Evolutionary conservation across 2,888 invertebrate genomes (phyloP).

Genomic region (Leptodirus hochenwartii): DNA sequence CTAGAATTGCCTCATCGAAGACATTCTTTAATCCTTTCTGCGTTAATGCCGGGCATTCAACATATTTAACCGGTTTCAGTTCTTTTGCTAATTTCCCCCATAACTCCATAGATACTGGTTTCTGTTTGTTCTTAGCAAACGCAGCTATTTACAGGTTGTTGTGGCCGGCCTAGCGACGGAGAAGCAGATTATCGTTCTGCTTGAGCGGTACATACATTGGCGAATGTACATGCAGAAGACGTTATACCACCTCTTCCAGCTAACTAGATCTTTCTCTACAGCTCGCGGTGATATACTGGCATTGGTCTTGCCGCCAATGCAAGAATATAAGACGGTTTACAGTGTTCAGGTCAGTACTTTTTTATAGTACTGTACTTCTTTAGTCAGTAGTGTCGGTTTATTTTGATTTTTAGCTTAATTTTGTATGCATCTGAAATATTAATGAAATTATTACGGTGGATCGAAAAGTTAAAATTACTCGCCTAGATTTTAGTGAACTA

Average conservation of each 20-base stretch:
- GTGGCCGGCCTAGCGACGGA: slow-evolving; percentile 22
- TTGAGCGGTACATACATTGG: slow-evolving; percentile 36
- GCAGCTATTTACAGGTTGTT: slow-evolving; percentile 13
- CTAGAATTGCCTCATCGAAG: slow-evolving; percentile 97
- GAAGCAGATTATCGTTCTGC: slow-evolving; percentile 29
- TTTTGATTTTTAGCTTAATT: no score
- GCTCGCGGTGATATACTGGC: slow-evolving; percentile 43
- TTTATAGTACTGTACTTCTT: no score
- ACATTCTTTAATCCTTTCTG: slow-evolving; percentile 99
- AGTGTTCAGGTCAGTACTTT: no score
- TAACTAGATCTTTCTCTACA: slow-evolving; percentile 26
- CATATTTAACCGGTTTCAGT: slow-evolving; percentile 97
- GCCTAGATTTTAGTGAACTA: no score
- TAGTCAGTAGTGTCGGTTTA: no score
- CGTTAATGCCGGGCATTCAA: slow-evolving; percentile 96
- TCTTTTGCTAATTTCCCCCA: slow-evolving; percentile 97
- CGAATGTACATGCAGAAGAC: slow-evolving; percentile 46
- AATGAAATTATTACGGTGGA: no score
- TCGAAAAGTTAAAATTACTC: no score
- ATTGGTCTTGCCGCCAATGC: slow-evolving; percentile 32
- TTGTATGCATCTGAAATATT: no score
- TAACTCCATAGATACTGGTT: slow-evolving; percentile 76
- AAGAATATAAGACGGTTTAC: no score
- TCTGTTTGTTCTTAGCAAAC: slow-evolving; percentile 16
- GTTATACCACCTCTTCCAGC: slow-evolving; percentile 41